Evolutionary conservation across 2,888 invertebrate genomes (phyloP).

Genomic region (Clunio marinus): DNA sequence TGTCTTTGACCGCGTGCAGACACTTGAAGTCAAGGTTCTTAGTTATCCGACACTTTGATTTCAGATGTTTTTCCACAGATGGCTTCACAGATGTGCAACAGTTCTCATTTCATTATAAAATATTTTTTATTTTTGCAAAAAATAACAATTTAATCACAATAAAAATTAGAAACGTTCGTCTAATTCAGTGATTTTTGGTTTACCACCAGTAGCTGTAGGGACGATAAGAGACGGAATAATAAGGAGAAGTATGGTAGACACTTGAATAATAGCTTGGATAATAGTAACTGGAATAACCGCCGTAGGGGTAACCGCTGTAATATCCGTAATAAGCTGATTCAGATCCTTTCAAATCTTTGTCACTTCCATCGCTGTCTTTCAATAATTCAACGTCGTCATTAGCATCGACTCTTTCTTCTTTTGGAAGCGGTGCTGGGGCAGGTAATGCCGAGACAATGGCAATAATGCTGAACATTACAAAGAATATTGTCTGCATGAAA

Average conservation of each 20-base stretch:
- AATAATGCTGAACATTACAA: conserved; percentile 2
- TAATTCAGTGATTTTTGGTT: neutral
- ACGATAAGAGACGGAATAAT: neutral
- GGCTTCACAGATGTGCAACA: no score
- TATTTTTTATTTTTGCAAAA: neutral
- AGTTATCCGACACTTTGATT: neutral
- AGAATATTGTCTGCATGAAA: conserved; percentile 15
- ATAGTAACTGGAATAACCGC: neutral
- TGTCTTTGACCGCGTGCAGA: conserved; percentile 1
- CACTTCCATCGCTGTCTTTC: neutral
- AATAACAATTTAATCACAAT: conserved; percentile 4
- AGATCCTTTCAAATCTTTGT: conserved; percentile 28
- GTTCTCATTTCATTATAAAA: no score
- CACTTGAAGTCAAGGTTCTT: neutral
- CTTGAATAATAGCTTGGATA: conserved; percentile 27
- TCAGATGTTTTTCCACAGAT: no score
- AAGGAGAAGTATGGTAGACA: conserved; percentile 3
- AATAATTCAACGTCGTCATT: conserved; percentile 9
- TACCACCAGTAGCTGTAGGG: conserved; percentile 34
- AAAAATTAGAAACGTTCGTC: neutral
- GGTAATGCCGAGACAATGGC: conserved; percentile 7
- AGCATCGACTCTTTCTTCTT: neutral
- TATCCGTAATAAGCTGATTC: conserved; percentile 23
- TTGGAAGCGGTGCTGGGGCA: neutral
- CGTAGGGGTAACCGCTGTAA: conserved; percentile 7